These are phyloP conservation scores for Hypotaenidia okinawae DNA, from an alignment of 2,797 vertebrate species.

Conservation along the genomic window DNA sequence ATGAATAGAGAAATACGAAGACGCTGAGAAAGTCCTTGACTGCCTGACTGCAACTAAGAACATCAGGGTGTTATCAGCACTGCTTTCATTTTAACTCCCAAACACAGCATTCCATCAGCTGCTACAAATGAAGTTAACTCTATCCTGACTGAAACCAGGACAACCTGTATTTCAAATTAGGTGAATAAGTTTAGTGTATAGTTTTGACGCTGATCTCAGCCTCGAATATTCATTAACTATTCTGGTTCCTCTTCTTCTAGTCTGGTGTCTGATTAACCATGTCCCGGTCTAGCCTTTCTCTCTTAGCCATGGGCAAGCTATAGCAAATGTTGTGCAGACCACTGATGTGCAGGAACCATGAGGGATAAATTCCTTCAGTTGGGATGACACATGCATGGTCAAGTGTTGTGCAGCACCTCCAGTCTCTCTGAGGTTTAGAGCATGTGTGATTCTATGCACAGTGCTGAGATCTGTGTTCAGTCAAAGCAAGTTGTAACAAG, in stretches of 20 bases:
- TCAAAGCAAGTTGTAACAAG: background rate
- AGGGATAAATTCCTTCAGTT: background rate
- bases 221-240: background rate
- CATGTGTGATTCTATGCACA: background rate
- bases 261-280: background rate
- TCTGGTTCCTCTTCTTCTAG: background rate
- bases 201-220: background rate
- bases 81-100: too few species aligned
- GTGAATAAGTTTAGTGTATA: background rate
- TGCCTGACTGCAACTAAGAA: too few species aligned
- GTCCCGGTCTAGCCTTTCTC: background rate
- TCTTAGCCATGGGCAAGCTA: background rate
- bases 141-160: too few species aligned
- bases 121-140: too few species aligned
- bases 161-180: background rate
- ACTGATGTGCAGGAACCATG: background rate
- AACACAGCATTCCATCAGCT: too few species aligned
- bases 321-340: background rate
- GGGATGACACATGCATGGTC: rapidly evolving
- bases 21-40: too few species aligned
- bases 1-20: too few species aligned
- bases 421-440: background rate
- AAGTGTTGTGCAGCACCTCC: background rate
- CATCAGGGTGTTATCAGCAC: too few species aligned
- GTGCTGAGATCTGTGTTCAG: background rate